phyloP scores from a whole-genome alignment of 2,113 vertebrate species.

The Oxygymnocypris stewartii region DNA sequence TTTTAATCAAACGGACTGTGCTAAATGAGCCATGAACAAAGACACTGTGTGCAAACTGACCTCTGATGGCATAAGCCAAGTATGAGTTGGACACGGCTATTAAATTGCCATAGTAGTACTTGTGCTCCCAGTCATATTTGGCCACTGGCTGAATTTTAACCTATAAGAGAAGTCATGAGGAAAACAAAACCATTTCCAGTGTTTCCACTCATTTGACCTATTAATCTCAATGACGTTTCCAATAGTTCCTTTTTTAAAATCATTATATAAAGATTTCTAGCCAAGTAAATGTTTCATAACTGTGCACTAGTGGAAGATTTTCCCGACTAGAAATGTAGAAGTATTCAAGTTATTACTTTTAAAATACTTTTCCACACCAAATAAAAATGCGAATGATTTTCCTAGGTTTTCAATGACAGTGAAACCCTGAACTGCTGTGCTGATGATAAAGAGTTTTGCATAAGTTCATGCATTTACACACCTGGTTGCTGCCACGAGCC shows the following conservation, averaged over 20 bases:
- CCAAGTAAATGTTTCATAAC: neutral
- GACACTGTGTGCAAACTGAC: slow-evolving; percentile 70
- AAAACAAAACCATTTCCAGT: neutral
- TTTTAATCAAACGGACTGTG: neutral
- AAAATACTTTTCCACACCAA: neutral
- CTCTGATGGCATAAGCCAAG: slow-evolving; percentile 94
- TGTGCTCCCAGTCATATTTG: slow-evolving; percentile 99
- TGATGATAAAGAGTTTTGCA: neutral
- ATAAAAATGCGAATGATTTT: neutral
- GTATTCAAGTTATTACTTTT: neutral
- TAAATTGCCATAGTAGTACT: slow-evolving; percentile 95
- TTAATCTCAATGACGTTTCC: neutral
- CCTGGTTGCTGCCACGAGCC: slow-evolving; percentile 97
- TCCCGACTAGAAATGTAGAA: neutral
- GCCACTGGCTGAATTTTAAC: slow-evolving; percentile 98
- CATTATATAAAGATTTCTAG: neutral
- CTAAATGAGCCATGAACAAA: neutral
- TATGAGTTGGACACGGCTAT: slow-evolving; percentile 97
- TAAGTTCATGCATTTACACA: slow-evolving; percentile 59
- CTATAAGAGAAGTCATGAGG: slow-evolving; percentile 70
- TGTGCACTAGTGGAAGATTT: neutral
- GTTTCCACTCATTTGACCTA: neutral
- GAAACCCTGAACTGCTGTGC: neutral
- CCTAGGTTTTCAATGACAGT: neutral
- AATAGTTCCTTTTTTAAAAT: neutral